These are phyloP conservation scores for Damaliscus lunatus DNA, from an alignment of 2,113 vertebrate species.

Conservation along the genomic window DNA sequence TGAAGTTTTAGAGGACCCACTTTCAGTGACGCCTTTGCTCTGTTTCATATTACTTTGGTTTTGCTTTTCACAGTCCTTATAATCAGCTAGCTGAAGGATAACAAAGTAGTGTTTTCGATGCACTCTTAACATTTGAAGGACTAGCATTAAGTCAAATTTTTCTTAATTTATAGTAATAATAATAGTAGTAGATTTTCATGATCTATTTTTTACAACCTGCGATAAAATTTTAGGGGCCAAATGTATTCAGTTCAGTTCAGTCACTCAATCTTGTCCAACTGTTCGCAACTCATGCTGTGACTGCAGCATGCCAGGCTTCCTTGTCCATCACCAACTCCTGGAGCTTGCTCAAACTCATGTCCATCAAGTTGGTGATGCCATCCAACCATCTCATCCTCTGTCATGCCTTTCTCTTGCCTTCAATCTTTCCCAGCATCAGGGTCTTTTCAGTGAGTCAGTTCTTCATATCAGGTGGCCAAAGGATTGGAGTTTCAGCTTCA, in stretches of 20 bases:
- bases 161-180: neutral
- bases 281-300: neutral
- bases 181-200: neutral
- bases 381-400: neutral
- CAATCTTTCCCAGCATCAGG: neutral
- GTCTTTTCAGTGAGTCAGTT: neutral
- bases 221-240: neutral
- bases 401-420: neutral
- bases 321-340: neutral
- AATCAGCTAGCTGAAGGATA: neutral
- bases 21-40: neutral
- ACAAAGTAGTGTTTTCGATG: neutral
- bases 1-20: neutral
- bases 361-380: neutral
- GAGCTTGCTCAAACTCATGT: neutral
- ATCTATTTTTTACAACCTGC: neutral
- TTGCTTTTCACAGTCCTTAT: neutral
- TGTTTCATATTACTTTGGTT: neutral
- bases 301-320: neutral
- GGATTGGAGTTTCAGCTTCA: neutral
- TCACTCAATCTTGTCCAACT: neutral
- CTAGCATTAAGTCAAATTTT: neutral
- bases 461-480: neutral
- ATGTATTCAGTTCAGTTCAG: neutral
- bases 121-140: neutral